These are phyloP conservation scores for Phymanthus crucifer DNA, from an alignment of 92 coral and sea anemone species.

Conservation along the genomic window DNA sequence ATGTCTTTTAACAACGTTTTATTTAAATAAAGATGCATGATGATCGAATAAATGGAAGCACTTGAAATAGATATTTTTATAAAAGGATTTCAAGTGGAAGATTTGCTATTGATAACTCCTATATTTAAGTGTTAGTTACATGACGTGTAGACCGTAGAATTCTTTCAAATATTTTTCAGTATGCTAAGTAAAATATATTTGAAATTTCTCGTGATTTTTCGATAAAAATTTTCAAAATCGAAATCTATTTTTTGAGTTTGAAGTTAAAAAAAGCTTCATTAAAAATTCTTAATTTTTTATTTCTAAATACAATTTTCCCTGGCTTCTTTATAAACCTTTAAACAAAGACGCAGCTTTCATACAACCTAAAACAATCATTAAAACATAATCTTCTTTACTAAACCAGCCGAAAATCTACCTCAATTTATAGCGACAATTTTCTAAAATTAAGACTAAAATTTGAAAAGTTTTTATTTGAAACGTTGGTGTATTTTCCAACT, in stretches of 20 bases:
- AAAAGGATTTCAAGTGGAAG: not conserved
- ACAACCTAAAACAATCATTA: not conserved
- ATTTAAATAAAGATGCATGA: not conserved
- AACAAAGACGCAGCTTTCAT: not conserved
- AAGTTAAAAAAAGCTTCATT: not conserved
- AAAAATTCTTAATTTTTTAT: not conserved
- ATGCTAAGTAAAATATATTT: not conserved
- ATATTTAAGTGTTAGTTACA: not conserved
- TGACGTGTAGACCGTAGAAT: not conserved
- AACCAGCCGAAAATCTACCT: not conserved
- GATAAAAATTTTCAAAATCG: not conserved
- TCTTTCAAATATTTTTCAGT: not conserved
- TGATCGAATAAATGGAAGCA: not conserved
- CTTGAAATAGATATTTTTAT: slow-evolving; percentile 8
- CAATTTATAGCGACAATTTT: not conserved
- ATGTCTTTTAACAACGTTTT: not conserved
- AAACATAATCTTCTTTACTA: not conserved
- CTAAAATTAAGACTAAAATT: not conserved
- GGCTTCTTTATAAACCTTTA: not conserved
- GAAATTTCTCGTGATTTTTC: not conserved
- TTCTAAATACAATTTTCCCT: not conserved
- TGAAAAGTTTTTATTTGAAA: not conserved
- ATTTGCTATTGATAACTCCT: not conserved
- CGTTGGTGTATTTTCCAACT: not conserved
- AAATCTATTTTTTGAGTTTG: not conserved